Base-by-base conservation (phyloP, 2,113 vertebrate genomes). In the Meleagris gallopavo region DNA sequence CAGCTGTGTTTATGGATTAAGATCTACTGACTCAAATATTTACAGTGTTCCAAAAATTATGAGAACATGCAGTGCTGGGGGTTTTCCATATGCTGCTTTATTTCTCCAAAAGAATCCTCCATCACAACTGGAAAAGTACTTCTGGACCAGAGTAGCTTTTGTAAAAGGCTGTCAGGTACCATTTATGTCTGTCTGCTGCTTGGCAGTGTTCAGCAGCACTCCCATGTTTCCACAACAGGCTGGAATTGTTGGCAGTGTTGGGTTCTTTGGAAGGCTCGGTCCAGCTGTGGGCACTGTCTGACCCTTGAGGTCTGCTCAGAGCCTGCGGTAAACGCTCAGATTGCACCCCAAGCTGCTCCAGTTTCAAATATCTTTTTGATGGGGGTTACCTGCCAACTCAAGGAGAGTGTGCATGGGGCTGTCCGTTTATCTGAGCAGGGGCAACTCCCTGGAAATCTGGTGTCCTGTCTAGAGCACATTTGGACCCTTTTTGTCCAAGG, bases 1-100 rank as follows among this genome's bases (percentile, higher is more conserved):
- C 98, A 98, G 98, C 98, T 98, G 98, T 98, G 98, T 98, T 98
- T 98, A 98, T 97, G 97, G 97, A 98, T 98, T 98, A 98, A 98
- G 97, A 98, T 97, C 95, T 98, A 97, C 97, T 98, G 97, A 98
- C 97, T 98, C 97, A 98, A 98, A 98, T 98, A 98, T 98, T 98
- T 98, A 98, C 97, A 97, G 94, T 97, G 96, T 97, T 97, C 97
- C 95, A 97, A 96, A 98, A 97, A 97, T 97, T 96, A 98, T 76
- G 84, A 97, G 97, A 97, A 98, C 96, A 97, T 97, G 97, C 85
- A 97, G 97, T 97, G 96, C 97, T 95, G 96, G 96, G 97, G 97
- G 97, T 96, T 97, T 98, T 97, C 97, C 97, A 98, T 97, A 97
- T 95, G 97, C 93, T 94, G 71, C 88, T 96, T 93, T 78, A 70